Evolutionary conservation across 1,140 invertebrate genomes (phyloP).

Genomic region (Drosophila lacertosa): DNA sequence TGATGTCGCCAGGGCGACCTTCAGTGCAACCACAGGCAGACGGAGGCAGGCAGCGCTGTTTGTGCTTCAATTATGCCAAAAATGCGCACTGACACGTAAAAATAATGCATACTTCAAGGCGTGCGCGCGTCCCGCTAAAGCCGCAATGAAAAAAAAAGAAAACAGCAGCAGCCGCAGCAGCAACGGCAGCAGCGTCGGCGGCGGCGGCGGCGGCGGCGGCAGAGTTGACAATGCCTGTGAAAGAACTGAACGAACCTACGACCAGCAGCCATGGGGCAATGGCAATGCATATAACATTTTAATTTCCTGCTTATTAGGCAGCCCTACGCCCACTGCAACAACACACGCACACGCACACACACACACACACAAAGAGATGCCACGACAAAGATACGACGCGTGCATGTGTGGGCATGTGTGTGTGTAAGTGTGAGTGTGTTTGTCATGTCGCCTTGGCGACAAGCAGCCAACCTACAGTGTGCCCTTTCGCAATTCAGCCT

Average conservation of each 20-base stretch:
- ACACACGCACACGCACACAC: constrained; percentile 7
- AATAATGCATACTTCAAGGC: constrained; percentile 81
- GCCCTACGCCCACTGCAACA: constrained; percentile 12
- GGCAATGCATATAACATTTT: constrained; percentile 82
- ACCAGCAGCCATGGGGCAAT: constrained; percentile 44
- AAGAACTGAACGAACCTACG: constrained; percentile 28
- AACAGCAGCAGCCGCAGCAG: constrained; percentile 12
- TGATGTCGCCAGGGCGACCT: constrained; percentile 37
- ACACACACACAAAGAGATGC: constrained; percentile 50
- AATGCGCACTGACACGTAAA: constrained; percentile 82
- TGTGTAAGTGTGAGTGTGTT: constrained; percentile 11
- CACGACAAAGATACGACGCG: constrained; percentile 51
- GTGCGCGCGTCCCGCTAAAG: constrained; percentile 55
- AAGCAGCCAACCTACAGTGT: background rate
- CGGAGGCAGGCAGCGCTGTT: constrained; percentile 54
- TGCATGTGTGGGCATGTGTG: constrained; percentile 15
- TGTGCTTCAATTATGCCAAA: constrained; percentile 81
- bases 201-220: constrained; percentile 14
- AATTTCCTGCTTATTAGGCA: constrained; percentile 80
- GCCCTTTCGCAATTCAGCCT: background rate
- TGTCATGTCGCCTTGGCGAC: constrained; percentile 35
- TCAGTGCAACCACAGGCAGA: constrained; percentile 20
- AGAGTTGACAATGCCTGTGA: constrained; percentile 64
- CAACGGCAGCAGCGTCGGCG: background rate
- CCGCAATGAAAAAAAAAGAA: constrained; percentile 28